phyloP scores from a whole-genome alignment of 1,140 invertebrate species.

The Drosophila nigromelanica region DNA sequence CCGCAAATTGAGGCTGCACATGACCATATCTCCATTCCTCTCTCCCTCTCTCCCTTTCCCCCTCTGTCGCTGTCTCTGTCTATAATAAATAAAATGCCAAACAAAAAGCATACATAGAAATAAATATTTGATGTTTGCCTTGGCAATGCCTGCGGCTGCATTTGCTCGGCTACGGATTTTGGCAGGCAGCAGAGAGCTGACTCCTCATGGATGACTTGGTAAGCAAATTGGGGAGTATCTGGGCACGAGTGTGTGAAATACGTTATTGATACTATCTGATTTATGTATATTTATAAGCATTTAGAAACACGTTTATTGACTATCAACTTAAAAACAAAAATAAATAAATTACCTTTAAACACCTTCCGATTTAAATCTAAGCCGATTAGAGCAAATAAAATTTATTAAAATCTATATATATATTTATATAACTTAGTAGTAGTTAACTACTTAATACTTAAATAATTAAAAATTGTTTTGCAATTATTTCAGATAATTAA shows the following conservation, averaged over 20 bases:
- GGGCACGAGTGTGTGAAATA: background rate
- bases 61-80: background rate
- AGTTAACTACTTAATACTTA: no score
- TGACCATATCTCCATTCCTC: background rate
- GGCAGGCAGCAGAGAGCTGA: constrained; percentile 20
- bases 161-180: constrained; percentile 35
- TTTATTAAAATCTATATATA: no score
- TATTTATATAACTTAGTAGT: no score
- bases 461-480: no score
- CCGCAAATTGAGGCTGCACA: constrained; percentile 68
- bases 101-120: constrained; percentile 40
- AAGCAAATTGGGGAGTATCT: background rate
- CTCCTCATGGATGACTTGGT: background rate
- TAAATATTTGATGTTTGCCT: constrained; percentile 47
- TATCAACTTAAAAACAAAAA: no score
- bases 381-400: no score
- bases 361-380: no score
- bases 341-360: no score
- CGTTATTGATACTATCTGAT: background rate
- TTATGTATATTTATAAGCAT: no score
- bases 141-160: constrained; percentile 27
- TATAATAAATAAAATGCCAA: constrained; percentile 52
- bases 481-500: no score
- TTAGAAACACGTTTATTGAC: no score
- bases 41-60: background rate